Conservation (phyloP, 2,797 vertebrate genomes). For the Lagothrix lagotricha region DNA sequence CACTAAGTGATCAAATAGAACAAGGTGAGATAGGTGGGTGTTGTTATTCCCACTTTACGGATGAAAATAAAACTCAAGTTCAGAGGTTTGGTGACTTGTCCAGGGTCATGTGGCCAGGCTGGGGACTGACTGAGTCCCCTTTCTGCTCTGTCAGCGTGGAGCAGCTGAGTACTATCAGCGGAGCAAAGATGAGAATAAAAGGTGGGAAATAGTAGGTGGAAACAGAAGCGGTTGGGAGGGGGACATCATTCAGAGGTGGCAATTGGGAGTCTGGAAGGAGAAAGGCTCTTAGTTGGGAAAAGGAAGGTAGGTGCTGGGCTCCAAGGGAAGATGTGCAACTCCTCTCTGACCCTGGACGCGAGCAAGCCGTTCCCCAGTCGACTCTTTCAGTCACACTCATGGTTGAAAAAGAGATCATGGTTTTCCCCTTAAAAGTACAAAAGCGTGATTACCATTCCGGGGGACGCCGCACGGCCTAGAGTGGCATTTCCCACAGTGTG, state of each 20-base stretch:
- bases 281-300: constrained; percentile 12
- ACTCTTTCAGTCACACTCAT: background rate
- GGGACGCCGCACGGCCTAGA: constrained; percentile 76
- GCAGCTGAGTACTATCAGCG: background rate
- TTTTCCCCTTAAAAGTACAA: constrained; percentile 79
- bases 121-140: constrained; percentile 1
- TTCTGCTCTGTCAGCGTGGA: background rate
- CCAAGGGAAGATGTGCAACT: constrained; percentile 21
- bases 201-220: constrained; percentile 19
- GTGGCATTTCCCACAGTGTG: constrained; percentile 80
- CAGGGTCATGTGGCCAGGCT: background rate
- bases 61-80: constrained; percentile 11
- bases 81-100: constrained; percentile 7
- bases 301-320: constrained; percentile 20
- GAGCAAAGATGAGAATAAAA: constrained; percentile 52
- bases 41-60: background rate
- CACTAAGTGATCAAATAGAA: background rate
- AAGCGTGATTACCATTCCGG: constrained; percentile 81
- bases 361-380: constrained; percentile 39
- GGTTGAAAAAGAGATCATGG: constrained; percentile 53
- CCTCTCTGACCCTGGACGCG: background rate
- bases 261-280: constrained; percentile 38
- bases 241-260: background rate
- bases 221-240: constrained; percentile 7
- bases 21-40: background rate